phyloP scores from a whole-genome alignment of 1,140 invertebrate genomes.

The Brachionus manjavacas region DNA sequence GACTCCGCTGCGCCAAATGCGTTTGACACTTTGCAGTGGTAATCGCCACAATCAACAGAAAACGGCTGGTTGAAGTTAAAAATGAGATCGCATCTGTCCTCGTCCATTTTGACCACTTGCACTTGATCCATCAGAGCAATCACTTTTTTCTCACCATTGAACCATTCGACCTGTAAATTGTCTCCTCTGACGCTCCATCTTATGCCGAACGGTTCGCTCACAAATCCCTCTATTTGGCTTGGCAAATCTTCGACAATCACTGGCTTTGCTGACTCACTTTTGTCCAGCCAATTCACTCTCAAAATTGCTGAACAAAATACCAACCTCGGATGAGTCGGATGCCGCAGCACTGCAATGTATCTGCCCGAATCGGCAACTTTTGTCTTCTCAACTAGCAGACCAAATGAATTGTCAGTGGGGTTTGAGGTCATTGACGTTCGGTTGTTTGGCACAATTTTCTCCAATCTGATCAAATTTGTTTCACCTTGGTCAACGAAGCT shows the following conservation, averaged over 20 bases:
- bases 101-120: background rate
- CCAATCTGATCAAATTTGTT: background rate
- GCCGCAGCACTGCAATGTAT: background rate
- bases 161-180: constrained; percentile 23
- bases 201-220: background rate
- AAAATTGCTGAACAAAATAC: background rate
- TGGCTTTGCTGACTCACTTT: background rate
- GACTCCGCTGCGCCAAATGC: background rate
- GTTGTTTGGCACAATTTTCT: background rate
- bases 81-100: background rate
- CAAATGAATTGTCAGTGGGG: background rate
- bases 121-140: constrained; percentile 12
- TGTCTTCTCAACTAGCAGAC: background rate
- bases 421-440: background rate
- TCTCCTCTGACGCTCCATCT: background rate
- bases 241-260: constrained; percentile 25
- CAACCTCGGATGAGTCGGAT: background rate
- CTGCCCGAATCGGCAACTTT: background rate
- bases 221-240: background rate
- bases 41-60: background rate
- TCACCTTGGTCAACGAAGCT: background rate
- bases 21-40: background rate
- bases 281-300: background rate
- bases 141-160: background rate
- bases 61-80: background rate